phyloP scores from a whole-genome alignment of 2,797 vertebrate genomes.

The Pipistrellus nathusii region DNA sequence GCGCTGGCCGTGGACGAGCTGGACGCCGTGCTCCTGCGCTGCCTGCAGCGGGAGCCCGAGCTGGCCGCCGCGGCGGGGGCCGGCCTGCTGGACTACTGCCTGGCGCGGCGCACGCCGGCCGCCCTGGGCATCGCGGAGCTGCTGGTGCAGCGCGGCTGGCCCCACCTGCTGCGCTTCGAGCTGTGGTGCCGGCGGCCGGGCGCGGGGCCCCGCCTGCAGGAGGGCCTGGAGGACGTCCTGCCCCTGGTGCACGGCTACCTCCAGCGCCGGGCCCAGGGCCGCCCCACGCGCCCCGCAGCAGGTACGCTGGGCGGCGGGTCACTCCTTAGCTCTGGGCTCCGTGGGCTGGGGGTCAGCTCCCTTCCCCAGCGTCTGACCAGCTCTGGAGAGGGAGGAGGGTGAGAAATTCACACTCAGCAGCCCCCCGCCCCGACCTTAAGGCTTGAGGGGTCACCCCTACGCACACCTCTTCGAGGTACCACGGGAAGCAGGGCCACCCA shows the following conservation, averaged over 20 bases:
- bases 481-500: too few relatives aligned
- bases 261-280: conserved; percentile 80
- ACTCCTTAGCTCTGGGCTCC: not conserved
- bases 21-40: conserved; percentile 89
- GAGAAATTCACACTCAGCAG: too few relatives aligned
- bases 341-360: accelerated
- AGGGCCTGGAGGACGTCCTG: conserved; percentile 86
- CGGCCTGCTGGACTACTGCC: conserved; percentile 90
- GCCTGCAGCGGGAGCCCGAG: conserved; percentile 88
- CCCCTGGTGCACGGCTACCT: conserved; percentile 90
- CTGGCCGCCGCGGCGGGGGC: conserved; percentile 87
- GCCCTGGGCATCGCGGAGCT: conserved; percentile 83
- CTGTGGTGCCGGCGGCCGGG: conserved; percentile 91
- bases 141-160: conserved; percentile 90
- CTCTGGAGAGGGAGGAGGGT: too few relatives aligned
- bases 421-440: too few relatives aligned
- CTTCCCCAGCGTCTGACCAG: not conserved
- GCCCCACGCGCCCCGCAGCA: conserved; percentile 86
- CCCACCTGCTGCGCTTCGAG: conserved; percentile 93
- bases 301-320: conserved; percentile 83
- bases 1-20: conserved; percentile 88
- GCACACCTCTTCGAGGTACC: too few relatives aligned
- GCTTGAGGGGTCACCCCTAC: too few relatives aligned
- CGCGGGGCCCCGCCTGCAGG: conserved; percentile 82
- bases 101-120: conserved; percentile 81